These are phyloP conservation scores for Urophycis tenuis DNA, from an alignment of 2,797 vertebrate genomes.

Conservation along the genomic window DNA sequence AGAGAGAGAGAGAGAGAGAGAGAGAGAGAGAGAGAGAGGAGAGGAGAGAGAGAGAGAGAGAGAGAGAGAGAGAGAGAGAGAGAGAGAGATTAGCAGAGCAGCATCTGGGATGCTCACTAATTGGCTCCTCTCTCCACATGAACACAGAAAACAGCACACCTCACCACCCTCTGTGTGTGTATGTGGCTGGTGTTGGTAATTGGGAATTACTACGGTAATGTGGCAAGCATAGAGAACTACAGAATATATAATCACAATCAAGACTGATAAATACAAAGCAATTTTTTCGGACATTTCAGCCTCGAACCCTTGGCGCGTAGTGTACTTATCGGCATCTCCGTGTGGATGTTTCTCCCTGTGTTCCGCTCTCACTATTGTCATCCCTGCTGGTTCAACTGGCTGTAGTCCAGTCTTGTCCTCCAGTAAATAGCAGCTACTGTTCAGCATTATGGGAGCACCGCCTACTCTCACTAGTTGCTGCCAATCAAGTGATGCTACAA, in stretches of 20 bases:
- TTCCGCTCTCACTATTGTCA: not conserved
- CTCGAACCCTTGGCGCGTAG: constrained; percentile 28
- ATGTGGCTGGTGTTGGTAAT: constrained; percentile 55
- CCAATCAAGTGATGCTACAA: constrained; percentile 29
- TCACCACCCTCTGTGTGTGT: constrained; percentile 32
- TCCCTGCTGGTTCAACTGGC: constrained; percentile 45
- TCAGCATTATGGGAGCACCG: constrained; percentile 42
- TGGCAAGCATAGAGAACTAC: constrained; percentile 40
- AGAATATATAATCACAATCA: constrained; percentile 18
- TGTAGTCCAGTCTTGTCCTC: constrained; percentile 42
- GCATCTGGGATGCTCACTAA: constrained; percentile 73
- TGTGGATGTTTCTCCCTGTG: constrained; percentile 2
- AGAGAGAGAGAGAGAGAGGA: not conserved
- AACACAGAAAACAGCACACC: constrained; percentile 56
- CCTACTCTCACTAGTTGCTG: constrained; percentile 24
- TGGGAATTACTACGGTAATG: constrained; percentile 70
- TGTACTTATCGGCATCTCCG: constrained; percentile 38
- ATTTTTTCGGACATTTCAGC: constrained; percentile 32
- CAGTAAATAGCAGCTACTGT: constrained; percentile 39
- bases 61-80: too few species aligned
- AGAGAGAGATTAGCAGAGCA: constrained; percentile 58
- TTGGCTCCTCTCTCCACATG: constrained; percentile 65
- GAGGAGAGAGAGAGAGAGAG: constrained; percentile 26
- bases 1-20: constrained; percentile 16
- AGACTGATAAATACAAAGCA: constrained; percentile 35